Evolutionary conservation across 2,797 vertebrate genomes (phyloP).

Genomic region (Micrastur ruficollis): DNA sequence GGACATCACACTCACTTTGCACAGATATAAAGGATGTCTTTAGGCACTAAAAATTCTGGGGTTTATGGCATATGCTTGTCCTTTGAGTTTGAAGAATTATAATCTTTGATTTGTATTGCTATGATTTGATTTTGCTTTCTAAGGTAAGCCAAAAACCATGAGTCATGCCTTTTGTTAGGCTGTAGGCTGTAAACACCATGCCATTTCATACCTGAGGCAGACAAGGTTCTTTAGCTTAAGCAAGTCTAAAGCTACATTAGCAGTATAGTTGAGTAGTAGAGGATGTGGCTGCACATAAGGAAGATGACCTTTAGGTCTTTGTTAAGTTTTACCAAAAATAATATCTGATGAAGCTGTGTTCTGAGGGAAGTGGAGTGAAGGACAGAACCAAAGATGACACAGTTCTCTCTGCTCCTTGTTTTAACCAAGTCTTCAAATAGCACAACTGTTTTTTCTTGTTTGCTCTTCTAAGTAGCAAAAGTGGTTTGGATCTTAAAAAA

Average conservation of each 20-base stretch:
- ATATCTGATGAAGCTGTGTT: not conserved
- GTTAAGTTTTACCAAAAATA: not conserved
- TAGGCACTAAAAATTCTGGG: not conserved
- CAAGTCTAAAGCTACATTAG: not conserved
- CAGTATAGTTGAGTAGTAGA: not conserved
- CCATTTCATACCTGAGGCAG: not conserved
- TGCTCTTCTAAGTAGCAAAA: not conserved
- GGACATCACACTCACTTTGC: not conserved
- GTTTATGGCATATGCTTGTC: not conserved
- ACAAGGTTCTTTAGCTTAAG: not conserved
- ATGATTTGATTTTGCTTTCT: not conserved
- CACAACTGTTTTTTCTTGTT: not conserved
- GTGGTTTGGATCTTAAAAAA: not conserved
- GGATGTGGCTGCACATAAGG: not conserved
- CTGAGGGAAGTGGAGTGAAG: not conserved
- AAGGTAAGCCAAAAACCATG: not conserved
- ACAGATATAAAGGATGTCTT: not conserved
- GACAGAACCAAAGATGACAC: not conserved
- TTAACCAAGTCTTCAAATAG: not conserved
- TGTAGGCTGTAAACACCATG: not conserved
- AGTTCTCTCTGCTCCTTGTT: not conserved
- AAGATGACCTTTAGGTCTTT: not conserved
- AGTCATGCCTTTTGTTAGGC: not conserved
- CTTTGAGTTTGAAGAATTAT: not conserved
- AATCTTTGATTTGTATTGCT: not conserved